Base-by-base conservation (phyloP, 2,113 vertebrate genomes). In the Myocastor coypus region DNA sequence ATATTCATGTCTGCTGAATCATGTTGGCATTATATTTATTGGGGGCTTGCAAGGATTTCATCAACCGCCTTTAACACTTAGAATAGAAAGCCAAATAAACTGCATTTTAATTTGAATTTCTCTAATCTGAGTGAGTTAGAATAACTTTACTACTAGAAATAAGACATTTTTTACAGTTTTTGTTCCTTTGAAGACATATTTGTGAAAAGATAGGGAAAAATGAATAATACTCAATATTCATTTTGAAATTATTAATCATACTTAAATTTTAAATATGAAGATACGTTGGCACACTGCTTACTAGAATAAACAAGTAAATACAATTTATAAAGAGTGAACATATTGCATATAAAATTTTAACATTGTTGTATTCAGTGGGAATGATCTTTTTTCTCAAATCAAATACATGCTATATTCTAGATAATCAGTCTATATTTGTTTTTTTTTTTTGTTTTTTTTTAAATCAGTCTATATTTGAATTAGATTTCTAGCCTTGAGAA, bases 1-100 rank as follows among this genome's bases (percentile, higher is more conserved):
- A 50, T 24, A 57, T 95, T 42, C 5, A 83, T 88, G 90, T 92
- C 61, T 94, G 59, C 78, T 95, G 94, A 92, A 87, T 96, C 42
- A 68, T 84, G 2, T 87, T 87, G 59, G 26, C 20, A 34, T 92
- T 84, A 7, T 88, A 28, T 95, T 92, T 88, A 28, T 95, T 90
- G 30, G 7, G 82, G 24, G 0, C 19, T 91, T 32, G 28, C 28
- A n/a, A 93, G 89, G 37, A 87, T 3, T 81, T 75, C 19, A 87
- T 78, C 28, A 87, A 32, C 17, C 68, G 42, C 63, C 20, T 95
- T 88, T 37, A 88, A 88, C 89, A 77, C 2, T 50, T 17, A 46
- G 5, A 92, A 61, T 4, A 28, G 7, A 80, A 68, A 55, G 19
- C 34, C 17, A 22, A 84, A 83, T 19, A 89, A 77, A 75, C 11